phyloP scores from a whole-genome alignment of 2,888 invertebrate species.

The Andricus curvator region DNA sequence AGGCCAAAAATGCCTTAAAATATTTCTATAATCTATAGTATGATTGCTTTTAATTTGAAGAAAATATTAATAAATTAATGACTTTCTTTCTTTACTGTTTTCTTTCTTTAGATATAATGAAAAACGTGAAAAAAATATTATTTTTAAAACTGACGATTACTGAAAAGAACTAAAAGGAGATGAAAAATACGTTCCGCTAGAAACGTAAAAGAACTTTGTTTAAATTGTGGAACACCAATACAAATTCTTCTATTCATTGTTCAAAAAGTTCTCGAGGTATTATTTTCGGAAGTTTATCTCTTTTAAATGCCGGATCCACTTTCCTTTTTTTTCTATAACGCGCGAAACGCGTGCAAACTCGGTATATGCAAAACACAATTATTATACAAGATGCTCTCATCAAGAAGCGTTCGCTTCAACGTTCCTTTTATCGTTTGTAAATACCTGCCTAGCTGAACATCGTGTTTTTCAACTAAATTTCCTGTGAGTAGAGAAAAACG shows the following conservation, averaged over 20 bases:
- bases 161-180: too few species aligned
- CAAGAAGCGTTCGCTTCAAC: conserved; percentile 23
- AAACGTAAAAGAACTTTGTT: too few species aligned
- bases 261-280: too few species aligned
- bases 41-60: not conserved
- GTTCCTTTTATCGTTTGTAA: conserved; percentile 22
- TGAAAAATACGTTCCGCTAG: too few species aligned
- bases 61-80: not conserved
- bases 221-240: not conserved
- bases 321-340: too few species aligned
- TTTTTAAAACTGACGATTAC: too few species aligned
- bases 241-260: too few species aligned
- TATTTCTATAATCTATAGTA: too few species aligned
- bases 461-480: conserved; percentile 18
- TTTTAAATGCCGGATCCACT: not conserved
- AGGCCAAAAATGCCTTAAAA: too few species aligned
- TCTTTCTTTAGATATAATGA: too few species aligned
- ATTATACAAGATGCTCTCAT: conserved; percentile 6
- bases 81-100: not conserved
- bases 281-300: not conserved
- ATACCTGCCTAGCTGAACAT: conserved; percentile 3
- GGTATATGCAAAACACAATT: conserved; percentile 2
- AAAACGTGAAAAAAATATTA: too few species aligned
- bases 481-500: not conserved
- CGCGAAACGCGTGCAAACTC: not conserved